Conservation (phyloP, 2,113 vertebrate species). For the Vidua chalybeata region DNA sequence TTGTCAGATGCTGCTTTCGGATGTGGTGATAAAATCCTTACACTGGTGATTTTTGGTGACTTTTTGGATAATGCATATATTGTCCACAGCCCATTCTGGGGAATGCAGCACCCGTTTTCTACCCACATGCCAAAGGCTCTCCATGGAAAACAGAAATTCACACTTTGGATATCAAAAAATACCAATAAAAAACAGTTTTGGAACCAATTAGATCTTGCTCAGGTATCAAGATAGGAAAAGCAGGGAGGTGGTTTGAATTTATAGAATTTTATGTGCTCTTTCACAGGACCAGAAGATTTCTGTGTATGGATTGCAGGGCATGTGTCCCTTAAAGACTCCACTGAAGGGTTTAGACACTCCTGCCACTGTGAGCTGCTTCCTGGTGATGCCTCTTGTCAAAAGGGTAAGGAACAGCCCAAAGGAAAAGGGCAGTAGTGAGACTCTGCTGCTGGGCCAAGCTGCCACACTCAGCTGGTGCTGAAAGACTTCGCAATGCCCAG, state of each 20-base stretch:
- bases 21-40: neutral
- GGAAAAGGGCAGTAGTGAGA: neutral
- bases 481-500: neutral
- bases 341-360: slow-evolving; percentile 88
- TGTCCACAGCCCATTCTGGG: neutral
- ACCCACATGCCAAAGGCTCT: neutral
- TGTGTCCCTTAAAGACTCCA: slow-evolving; percentile 91
- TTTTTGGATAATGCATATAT: neutral
- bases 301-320: slow-evolving; percentile 92
- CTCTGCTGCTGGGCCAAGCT: neutral
- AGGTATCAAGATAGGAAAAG: neutral
- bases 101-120: neutral
- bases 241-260: neutral
- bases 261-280: neutral
- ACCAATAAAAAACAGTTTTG: neutral
- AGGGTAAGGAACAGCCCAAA: slow-evolving; percentile 76
- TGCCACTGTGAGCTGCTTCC: slow-evolving; percentile 88
- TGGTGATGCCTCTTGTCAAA: slow-evolving; percentile 81
- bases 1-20: neutral
- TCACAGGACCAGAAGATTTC: slow-evolving; percentile 92
- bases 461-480: neutral
- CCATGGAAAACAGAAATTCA: neutral
- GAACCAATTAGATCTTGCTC: neutral
- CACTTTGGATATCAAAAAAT: neutral
- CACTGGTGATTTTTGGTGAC: neutral